phyloP scores from a whole-genome alignment of 2,113 vertebrate species.

The Capreolus pygargus region DNA sequence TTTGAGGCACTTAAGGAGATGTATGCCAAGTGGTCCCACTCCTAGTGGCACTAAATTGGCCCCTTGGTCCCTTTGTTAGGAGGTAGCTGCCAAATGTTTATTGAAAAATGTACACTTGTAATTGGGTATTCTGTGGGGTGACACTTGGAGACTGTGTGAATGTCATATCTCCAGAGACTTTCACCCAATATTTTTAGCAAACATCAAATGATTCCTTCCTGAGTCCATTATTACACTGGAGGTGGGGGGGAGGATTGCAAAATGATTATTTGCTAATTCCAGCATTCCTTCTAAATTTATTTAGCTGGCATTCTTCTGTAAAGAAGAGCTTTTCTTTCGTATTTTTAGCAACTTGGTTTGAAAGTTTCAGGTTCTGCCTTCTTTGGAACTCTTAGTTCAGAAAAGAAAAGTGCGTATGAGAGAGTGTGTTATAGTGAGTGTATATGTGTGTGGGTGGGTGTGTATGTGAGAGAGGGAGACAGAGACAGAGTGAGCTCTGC shows the following conservation, averaged over 20 bases:
- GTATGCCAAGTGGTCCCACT: rapidly evolving
- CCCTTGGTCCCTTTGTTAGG: neutral
- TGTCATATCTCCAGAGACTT: neutral
- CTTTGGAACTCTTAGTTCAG: neutral
- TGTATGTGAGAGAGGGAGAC: neutral
- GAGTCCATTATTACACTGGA: neutral
- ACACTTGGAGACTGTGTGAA: neutral
- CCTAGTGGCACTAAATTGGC: too few species aligned
- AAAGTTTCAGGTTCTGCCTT: neutral
- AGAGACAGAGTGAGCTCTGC: too few species aligned
- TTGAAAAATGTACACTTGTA: neutral
- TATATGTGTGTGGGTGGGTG: neutral
- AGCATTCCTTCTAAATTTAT: neutral
- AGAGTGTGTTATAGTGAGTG: neutral
- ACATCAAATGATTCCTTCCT: neutral
- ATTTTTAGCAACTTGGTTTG: constrained; percentile 16
- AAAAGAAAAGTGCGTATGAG: neutral
- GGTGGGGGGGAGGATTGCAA: neutral
- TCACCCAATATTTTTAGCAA: neutral
- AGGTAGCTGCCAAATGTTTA: neutral
- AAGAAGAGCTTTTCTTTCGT: neutral
- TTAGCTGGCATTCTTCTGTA: neutral
- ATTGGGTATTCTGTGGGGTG: neutral
- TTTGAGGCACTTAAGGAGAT: rapidly evolving
- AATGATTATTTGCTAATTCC: neutral